Evolutionary conservation across 1,140 invertebrate genomes (phyloP), one percentile per base, ranked within the genome.

Genomic region (Xylocopa sonorina): DNA sequence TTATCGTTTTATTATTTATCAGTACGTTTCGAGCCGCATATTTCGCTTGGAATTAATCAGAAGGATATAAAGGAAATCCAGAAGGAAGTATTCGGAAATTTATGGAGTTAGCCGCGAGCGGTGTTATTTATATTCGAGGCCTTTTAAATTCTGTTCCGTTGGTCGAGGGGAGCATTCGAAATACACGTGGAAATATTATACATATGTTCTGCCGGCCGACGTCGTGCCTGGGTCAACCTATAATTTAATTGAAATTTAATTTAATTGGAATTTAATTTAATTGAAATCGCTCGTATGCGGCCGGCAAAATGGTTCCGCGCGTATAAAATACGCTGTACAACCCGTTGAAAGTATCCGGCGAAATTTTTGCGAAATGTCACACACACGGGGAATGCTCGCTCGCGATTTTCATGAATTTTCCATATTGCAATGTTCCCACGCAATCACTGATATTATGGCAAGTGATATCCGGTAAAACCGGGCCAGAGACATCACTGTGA

Each of bases 191-290:
- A 12, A 41, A 46, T 60, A n/a, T n/a, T n/a, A n/a, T n/a, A 58
- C 53, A 41, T 60, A 29, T 69, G 53, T 77, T 29, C 27, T 6
- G 16, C 21, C 43, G 27, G 53, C 24, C 24, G 43, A 48, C 43
- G 58, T 58, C 24, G 57, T n/a, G 21, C 41, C 67, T 41, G n/a
- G 27, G 27, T 14, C 24, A 41, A 66, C 75, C 66, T 71, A 76
- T 76, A 76, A 76, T 76, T 67, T 76, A 75, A 75, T 75, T 75
- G 73, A 48, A 75, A 75, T 77, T 69, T 69, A 69, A 77, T 68
- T 77, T 77, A 78, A 78, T 78, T 78, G 75, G 66, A 78, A 77
- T 77, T 77, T 67, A 69, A 77, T 77, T 77, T 77, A 77, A 77
- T 77, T 77, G 60, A 77, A 77, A 78, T 71, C 75, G 75, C 43